Percentiles rank a stretch among this genome's conserved stretches.
Conservation (phyloP, 2,113 vertebrate genomes). For the Tinamus guttatus region DNA sequence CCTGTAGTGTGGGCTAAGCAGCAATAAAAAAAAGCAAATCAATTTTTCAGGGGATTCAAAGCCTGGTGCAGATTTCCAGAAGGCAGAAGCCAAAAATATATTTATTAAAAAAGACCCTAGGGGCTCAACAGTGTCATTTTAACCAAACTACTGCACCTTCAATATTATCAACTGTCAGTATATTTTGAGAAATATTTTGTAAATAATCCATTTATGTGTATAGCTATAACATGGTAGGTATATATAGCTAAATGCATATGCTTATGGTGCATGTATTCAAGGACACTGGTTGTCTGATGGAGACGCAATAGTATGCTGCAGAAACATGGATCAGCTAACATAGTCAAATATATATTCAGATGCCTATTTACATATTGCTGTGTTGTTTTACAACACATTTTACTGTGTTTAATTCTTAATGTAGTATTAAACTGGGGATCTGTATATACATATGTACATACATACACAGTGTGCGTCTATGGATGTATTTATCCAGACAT, state of each 20-base stretch:
- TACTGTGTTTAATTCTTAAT: no score
- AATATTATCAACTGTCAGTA: constrained; percentile 12
- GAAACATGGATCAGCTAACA: not conserved
- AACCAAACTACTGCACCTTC: constrained; percentile 17
- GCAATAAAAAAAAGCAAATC: constrained; percentile 66
- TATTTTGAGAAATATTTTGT: constrained; percentile 16
- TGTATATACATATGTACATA: rapidly evolving
- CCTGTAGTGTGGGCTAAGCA: constrained; percentile 40
- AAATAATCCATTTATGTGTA: constrained; percentile 47
- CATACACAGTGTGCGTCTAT: rapidly evolving
- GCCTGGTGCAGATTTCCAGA: constrained; percentile 35
- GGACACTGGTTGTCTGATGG: not conserved
- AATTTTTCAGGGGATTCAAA: constrained; percentile 58
- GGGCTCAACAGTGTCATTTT: constrained; percentile 35
- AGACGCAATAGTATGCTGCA: not conserved
- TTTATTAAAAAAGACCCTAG: constrained; percentile 46
- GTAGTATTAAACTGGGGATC: not conserved
- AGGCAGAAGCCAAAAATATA: constrained; percentile 64
- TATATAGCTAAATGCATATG: not conserved
- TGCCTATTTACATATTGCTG: not conserved
- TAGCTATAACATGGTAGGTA: not conserved
- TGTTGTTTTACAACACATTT: not conserved
- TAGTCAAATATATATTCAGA: not conserved
- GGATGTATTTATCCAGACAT: not conserved
- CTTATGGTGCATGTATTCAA: not conserved